Evolutionary conservation across 2,113 vertebrate species (phyloP).

Genomic region (Menura novaehollandiae): DNA sequence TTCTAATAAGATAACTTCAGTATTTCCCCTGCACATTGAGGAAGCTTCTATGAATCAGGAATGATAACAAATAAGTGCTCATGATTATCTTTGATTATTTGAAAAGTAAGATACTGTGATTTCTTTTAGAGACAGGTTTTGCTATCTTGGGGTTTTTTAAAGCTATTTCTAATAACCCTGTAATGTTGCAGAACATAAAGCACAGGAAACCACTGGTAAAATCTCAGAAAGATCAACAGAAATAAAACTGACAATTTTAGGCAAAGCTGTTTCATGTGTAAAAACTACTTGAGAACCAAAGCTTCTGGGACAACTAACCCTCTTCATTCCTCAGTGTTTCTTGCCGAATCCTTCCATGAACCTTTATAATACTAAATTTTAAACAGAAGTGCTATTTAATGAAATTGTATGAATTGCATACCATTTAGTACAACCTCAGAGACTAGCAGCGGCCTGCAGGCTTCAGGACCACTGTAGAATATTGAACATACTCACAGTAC

Average conservation of each 20-base stretch:
- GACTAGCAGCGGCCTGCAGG: not conserved
- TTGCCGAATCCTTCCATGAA: not conserved
- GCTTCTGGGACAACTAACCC: not conserved
- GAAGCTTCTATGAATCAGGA: not conserved
- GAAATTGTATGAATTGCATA: not conserved
- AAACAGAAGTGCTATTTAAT: not conserved
- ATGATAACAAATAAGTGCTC: not conserved
- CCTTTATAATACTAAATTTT: not conserved
- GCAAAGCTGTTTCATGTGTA: not conserved
- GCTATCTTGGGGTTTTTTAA: rapidly evolving
- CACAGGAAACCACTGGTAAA: not conserved
- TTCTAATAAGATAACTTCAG: not conserved
- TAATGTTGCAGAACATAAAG: not conserved
- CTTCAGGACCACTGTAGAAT: not conserved
- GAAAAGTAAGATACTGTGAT: not conserved
- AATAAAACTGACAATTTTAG: not conserved
- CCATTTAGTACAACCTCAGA: not conserved
- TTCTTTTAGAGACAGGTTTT: not conserved
- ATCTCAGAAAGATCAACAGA: not conserved
- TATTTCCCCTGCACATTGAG: not conserved
- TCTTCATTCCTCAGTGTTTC: not conserved
- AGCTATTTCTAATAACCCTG: not conserved
- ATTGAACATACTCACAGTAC: not conserved
- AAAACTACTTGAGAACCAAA: not conserved
- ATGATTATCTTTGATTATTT: not conserved